Percentiles rank a stretch among this genome's conserved stretches.
Evolutionary conservation across 2,888 invertebrate genomes (phyloP).

Genomic region (Noctua janthe): DNA sequence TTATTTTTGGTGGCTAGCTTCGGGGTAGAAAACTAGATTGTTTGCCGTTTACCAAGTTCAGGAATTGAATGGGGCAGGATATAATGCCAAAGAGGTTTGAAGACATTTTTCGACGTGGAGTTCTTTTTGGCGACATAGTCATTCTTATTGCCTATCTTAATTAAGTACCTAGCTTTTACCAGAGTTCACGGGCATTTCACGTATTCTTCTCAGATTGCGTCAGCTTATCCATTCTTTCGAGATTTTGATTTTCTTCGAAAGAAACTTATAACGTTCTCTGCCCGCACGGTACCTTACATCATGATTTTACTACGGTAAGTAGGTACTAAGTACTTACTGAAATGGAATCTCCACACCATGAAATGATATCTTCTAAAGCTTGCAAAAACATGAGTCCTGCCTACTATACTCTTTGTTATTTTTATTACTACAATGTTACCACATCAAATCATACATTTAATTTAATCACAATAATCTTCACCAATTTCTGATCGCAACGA

Average conservation of each 20-base stretch:
- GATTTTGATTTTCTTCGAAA: neutral
- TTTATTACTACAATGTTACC: no score
- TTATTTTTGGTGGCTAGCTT: neutral
- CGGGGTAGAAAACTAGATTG: no score
- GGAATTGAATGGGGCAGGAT: neutral
- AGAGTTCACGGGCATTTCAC: neutral
- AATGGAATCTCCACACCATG: slow-evolving; percentile 19
- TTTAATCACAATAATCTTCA: neutral
- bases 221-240: neutral
- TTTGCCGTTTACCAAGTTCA: no score
- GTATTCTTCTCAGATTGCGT: neutral
- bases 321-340: slow-evolving; percentile 22
- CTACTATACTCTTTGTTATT: no score
- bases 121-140: neutral
- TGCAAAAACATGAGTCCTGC: slow-evolving; percentile 12
- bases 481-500: neutral
- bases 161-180: neutral
- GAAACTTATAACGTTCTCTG: neutral
- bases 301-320: neutral
- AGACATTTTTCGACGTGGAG: neutral
- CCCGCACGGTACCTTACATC: neutral
- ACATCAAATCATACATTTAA: neutral
- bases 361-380: slow-evolving; percentile 4
- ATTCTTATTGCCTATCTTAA: neutral
- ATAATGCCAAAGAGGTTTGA: neutral